Evolutionary conservation across 2,113 vertebrate genomes (phyloP).

Genomic region (Edolisoma coerulescens): DNA sequence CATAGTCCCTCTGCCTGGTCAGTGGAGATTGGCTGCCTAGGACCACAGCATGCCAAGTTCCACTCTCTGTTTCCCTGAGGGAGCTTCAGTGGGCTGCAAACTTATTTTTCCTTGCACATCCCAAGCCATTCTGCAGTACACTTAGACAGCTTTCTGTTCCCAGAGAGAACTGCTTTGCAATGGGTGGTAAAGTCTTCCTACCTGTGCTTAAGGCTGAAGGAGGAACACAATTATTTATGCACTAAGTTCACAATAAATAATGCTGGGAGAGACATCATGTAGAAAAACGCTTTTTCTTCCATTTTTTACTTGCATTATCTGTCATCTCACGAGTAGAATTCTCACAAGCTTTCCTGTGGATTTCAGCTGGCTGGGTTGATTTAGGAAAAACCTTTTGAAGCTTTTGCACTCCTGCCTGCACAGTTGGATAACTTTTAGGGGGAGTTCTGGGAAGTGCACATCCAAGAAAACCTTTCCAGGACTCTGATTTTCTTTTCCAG

Average conservation of each 20-base stretch:
- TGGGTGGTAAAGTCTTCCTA: background rate
- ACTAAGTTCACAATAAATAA: background rate
- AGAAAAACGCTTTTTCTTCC: background rate
- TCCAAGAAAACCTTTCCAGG: constrained; percentile 50
- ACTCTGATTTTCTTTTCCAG: constrained; percentile 47
- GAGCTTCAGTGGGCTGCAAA: background rate
- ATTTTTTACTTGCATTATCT: constrained; percentile 3
- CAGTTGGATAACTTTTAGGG: constrained; percentile 33
- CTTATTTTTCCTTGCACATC: background rate
- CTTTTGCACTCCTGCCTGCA: constrained; percentile 24
- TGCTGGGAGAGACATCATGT: background rate
- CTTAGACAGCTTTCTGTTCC: background rate
- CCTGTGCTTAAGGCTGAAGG: background rate
- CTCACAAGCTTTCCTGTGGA: background rate
- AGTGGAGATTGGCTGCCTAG: background rate
- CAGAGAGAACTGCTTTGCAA: background rate
- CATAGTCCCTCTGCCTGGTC: background rate
- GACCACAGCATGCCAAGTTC: background rate
- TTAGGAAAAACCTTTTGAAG: constrained; percentile 52
- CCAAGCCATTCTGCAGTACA: background rate
- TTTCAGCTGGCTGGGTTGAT: constrained; percentile 11
- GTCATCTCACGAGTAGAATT: constrained; percentile 1
- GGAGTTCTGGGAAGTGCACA: constrained; percentile 54
- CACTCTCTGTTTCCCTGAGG: background rate
- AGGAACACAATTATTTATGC: background rate